These are phyloP conservation scores for Okamejei kenojei DNA, from an alignment of 2,797 vertebrate species.

Conservation along the genomic window DNA sequence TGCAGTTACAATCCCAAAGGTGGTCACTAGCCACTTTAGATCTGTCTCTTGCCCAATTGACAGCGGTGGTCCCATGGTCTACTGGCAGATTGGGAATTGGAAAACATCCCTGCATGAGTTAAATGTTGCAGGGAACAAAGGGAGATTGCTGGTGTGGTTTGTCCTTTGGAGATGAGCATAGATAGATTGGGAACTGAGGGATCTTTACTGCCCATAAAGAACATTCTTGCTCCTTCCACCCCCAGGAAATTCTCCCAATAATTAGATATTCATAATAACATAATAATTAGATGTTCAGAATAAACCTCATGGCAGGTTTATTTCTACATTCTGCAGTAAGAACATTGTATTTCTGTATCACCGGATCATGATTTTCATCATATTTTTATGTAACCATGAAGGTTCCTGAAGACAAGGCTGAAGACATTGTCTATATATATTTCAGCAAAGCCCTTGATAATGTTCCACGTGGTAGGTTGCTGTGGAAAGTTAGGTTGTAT, in stretches of 20 bases:
- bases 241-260: not conserved
- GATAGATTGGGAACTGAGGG: not conserved
- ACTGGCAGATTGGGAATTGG: not conserved
- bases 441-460: too few relatives aligned
- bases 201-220: too few relatives aligned
- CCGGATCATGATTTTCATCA: not conserved
- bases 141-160: too few relatives aligned
- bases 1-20: too few relatives aligned
- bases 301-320: not conserved
- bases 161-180: not conserved
- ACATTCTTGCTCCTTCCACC: not conserved
- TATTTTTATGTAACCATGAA: too few relatives aligned
- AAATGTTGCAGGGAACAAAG: not conserved
- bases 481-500: too few relatives aligned
- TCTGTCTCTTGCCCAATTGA: not conserved
- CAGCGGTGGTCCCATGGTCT: not conserved
- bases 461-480: too few relatives aligned
- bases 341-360: not conserved
- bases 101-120: not conserved
- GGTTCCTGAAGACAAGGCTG: too few relatives aligned
- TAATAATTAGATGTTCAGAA: not conserved
- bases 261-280: not conserved
- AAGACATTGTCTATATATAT: too few relatives aligned
- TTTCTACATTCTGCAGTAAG: not conserved
- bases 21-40: not conserved